Evolutionary conservation across 2,888 invertebrate species (phyloP).

Genomic region (Thymelicus acteon): DNA sequence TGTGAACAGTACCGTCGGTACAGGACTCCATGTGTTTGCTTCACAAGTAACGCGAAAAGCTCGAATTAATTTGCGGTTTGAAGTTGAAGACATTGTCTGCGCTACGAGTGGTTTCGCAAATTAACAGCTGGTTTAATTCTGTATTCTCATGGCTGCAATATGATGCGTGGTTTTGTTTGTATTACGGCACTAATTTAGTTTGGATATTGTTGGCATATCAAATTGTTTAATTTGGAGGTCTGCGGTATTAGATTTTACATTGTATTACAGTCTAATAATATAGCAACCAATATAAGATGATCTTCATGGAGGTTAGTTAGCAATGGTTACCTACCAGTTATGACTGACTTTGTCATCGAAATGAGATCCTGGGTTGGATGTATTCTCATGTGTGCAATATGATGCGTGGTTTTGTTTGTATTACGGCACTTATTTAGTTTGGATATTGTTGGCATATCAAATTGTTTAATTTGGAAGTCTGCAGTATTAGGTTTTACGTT

Average conservation of each 20-base stretch:
- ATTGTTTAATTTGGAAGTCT: not conserved
- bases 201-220: not conserved
- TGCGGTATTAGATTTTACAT: too few relatives aligned
- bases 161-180: not conserved
- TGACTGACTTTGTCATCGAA: too few relatives aligned
- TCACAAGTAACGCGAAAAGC: conserved; percentile 9
- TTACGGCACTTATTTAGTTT: not conserved
- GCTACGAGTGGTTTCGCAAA: conserved; percentile 5
- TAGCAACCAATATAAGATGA: too few relatives aligned
- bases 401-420: not conserved
- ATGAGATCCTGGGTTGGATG: not conserved
- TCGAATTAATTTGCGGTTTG: conserved; percentile 19
- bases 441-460: not conserved
- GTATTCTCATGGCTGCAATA: not conserved
- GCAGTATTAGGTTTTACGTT: too few relatives aligned
- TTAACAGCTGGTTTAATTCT: conserved; percentile 13
- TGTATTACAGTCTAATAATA: too few relatives aligned
- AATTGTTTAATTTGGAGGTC: not conserved
- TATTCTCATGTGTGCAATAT: not conserved
- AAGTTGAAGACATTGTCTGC: conserved; percentile 16
- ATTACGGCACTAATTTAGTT: not conserved
- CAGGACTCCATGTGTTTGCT: not conserved
- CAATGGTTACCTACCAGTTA: too few relatives aligned
- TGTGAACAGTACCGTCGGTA: not conserved
- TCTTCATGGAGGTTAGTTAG: too few relatives aligned